Conservation (phyloP, 2,113 vertebrate species). For the Xenopus borealis region DNA sequence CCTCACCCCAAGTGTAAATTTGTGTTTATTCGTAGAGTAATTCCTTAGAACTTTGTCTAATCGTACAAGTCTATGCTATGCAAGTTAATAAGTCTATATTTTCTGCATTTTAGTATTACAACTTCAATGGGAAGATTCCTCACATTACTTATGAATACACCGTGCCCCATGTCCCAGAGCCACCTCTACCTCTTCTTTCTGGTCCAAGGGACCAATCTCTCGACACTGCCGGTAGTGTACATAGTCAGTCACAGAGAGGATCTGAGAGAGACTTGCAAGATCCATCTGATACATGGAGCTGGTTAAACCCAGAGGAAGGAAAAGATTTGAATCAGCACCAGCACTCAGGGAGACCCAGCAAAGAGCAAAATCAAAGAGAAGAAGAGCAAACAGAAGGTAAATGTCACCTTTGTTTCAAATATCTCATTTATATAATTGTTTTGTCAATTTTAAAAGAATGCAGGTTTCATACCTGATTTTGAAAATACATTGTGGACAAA, state of each 20-base stretch:
- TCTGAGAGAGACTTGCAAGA: slow-evolving; percentile 56
- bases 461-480: too few species aligned
- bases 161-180: slow-evolving; percentile 56
- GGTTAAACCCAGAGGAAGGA: slow-evolving; percentile 10
- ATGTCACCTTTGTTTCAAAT: background rate
- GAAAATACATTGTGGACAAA: too few species aligned
- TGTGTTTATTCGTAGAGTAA: too few species aligned
- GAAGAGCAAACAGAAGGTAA: slow-evolving; percentile 29
- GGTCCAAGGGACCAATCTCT: slow-evolving; percentile 1
- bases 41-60: too few species aligned
- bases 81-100: slow-evolving; percentile 21
- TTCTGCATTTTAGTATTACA: slow-evolving; percentile 74
- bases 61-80: background rate
- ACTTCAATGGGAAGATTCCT: slow-evolving; percentile 84
- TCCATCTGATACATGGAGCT: slow-evolving; percentile 22
- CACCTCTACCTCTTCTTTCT: slow-evolving; percentile 37
- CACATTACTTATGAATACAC: slow-evolving; percentile 85
- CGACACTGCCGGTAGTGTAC: slow-evolving; percentile 49
- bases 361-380: slow-evolving; percentile 16
- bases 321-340: background rate
- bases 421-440: too few species aligned
- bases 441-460: too few species aligned
- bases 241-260: slow-evolving; percentile 46
- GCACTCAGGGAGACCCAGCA: background rate
- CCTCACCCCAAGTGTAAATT: too few species aligned